Conservation (phyloP, 2,888 invertebrate species). For the Aradus depressus region DNA sequence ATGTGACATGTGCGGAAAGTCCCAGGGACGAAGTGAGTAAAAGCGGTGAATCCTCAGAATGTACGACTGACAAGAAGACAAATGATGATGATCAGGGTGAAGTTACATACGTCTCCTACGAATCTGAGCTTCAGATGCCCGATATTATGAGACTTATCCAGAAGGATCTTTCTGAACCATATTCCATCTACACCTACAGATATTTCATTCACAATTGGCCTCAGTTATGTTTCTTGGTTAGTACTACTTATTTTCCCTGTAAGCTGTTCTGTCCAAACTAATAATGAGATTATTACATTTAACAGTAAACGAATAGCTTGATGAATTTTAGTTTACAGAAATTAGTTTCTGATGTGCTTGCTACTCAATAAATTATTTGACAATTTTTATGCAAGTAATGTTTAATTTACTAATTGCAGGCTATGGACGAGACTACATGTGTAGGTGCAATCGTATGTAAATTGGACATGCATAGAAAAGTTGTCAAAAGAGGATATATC, state of each 20-base stretch:
- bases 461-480: conserved; percentile 81
- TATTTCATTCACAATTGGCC: conserved; percentile 99
- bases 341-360: no score
- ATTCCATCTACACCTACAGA: conserved; percentile 99
- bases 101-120: conserved; percentile 60
- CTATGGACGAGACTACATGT: conserved; percentile 73
- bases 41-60: no score
- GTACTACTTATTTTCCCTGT: conserved; percentile 33
- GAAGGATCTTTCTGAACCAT: conserved; percentile 97
- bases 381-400: no score
- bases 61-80: not conserved
- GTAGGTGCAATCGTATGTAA: conserved; percentile 99
- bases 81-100: conserved; percentile 17
- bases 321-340: no score
- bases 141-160: conserved; percentile 98
- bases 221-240: conserved; percentile 89
- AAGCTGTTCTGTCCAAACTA: not conserved
- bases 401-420: conserved; percentile 42
- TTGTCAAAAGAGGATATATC: conserved; percentile 90
- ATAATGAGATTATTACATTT: no score
- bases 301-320: not conserved
- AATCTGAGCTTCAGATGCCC: conserved; percentile 95
- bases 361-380: no score
- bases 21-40: not conserved
- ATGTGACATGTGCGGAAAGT: not conserved